Conservation (phyloP, 2,888 invertebrate genomes). For the Pogonocherus hispidulus region DNA sequence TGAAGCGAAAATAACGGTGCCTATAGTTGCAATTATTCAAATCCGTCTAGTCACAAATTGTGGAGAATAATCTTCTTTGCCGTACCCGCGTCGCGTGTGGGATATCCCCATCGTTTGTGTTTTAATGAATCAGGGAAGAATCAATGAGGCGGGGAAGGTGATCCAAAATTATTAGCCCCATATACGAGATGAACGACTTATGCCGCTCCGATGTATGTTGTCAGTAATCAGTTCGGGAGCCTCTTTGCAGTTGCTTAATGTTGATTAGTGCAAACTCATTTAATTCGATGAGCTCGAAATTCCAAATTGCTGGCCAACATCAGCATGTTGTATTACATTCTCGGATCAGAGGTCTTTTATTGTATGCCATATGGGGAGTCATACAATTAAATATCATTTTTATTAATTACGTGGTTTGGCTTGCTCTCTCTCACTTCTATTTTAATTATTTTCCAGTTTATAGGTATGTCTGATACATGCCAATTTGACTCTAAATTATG, state of each 20-base stretch:
- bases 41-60: too few species aligned
- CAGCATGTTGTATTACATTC: slow-evolving; percentile 32
- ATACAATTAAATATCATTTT: not conserved
- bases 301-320: slow-evolving; percentile 27
- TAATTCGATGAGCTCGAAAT: slow-evolving; percentile 37
- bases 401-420: not conserved
- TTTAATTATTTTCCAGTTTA: too few species aligned
- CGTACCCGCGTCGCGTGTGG: too few species aligned
- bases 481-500: too few species aligned
- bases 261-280: slow-evolving; percentile 40
- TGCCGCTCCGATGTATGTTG: not conserved
- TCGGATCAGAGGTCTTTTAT: not conserved
- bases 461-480: too few species aligned
- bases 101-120: slow-evolving; percentile 1
- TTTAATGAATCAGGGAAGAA: slow-evolving; percentile 17
- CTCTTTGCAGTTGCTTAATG: slow-evolving; percentile 32
- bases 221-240: slow-evolving; percentile 27
- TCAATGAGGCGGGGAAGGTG: slow-evolving; percentile 6
- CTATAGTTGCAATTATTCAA: too few species aligned
- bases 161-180: slow-evolving; percentile 29
- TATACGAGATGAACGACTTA: slow-evolving; percentile 8
- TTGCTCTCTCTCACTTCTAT: not conserved
- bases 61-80: too few species aligned
- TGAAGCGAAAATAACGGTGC: too few species aligned
- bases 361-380: not conserved